Base-by-base conservation (phyloP, 2,113 vertebrate genomes). In the Alligator mississippiensis region DNA sequence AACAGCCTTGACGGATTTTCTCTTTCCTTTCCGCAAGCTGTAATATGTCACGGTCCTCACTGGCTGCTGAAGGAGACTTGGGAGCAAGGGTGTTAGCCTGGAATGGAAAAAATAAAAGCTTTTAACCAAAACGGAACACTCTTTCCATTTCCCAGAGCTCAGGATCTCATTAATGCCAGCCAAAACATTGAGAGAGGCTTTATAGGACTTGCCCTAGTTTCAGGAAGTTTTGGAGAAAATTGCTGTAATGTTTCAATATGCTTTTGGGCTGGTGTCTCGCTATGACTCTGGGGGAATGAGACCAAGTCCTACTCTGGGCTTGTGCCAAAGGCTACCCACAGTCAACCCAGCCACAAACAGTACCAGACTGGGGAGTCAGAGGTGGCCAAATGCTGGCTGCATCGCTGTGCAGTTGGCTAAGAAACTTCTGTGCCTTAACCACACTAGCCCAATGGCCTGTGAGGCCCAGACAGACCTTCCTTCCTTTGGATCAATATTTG, bases 1-100 rank as follows among this genome's bases (percentile, higher is more conserved):
- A 4, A 99, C 99, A 2, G 99, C 94, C 90, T 98, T 99, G 58
- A 99, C 98, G 0, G 96, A 95, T 95, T 99, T 99, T 85, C 98
- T 98, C 94, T 99, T 99, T 8, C 98, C 99, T 3, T 98, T 99
- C 88, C 96, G 97, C 18, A 98, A 1, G 84, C 99, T 98, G 61
- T 8, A 98, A 85, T 99, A 99, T 0, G 98, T 99, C 61, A 99
- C 85, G 4, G 76, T 97, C 97, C 99, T 98, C 19, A 11, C 96
- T 5, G 98, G 98, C 80, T 98, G 98, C 17, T 95, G 97, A 47
- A 98, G 96, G 79, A 98, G 16, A 64, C 83, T 94, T 47, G 98
- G 98, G 74, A 98, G 90, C 5, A 99, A 96, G 17, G 98, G 85
- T 0, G 91, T 94, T 66, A 98, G 95, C 21, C 99, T 99, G 91